Evolutionary conservation across 2,113 vertebrate species (phyloP).

Genomic region (Tupaia chinensis): DNA sequence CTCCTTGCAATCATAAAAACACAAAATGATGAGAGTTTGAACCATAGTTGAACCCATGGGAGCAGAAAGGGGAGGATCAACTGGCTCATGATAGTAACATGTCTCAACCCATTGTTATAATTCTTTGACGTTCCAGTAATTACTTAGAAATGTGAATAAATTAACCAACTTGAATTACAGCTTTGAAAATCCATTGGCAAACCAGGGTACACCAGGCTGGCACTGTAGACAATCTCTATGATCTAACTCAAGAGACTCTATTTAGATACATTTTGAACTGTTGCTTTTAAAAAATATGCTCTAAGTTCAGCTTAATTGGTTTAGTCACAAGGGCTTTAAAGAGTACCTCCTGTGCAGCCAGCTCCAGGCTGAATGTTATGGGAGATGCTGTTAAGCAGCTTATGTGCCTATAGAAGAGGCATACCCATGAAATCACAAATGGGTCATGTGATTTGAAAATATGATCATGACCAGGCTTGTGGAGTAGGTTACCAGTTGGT

Average conservation of each 20-base stretch:
- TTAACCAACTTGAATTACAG: neutral
- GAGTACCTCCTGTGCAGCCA: neutral
- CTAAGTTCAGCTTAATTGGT: neutral
- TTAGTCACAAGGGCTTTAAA: conserved; percentile 46
- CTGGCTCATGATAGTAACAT: neutral
- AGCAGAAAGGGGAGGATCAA: neutral
- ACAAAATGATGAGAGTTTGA: neutral
- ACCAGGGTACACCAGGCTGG: neutral
- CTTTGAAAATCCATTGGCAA: conserved; percentile 39
- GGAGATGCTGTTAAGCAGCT: neutral
- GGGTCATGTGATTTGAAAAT: conserved; percentile 23
- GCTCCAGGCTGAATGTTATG: neutral
- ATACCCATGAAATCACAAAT: neutral
- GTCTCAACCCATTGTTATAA: neutral
- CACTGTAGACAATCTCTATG: neutral
- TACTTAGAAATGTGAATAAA: conserved; percentile 28
- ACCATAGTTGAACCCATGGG: neutral
- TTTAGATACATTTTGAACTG: conserved; percentile 22
- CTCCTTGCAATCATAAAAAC: neutral
- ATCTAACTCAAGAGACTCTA: neutral
- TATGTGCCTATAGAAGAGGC: neutral
- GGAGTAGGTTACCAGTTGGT: neutral
- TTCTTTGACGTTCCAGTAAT: neutral
- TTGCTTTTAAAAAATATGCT: conserved; percentile 43
- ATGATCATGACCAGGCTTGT: neutral